These are phyloP conservation scores for Rhombomys opimus DNA, from an alignment of 2,113 vertebrate species.

Conservation along the genomic window DNA sequence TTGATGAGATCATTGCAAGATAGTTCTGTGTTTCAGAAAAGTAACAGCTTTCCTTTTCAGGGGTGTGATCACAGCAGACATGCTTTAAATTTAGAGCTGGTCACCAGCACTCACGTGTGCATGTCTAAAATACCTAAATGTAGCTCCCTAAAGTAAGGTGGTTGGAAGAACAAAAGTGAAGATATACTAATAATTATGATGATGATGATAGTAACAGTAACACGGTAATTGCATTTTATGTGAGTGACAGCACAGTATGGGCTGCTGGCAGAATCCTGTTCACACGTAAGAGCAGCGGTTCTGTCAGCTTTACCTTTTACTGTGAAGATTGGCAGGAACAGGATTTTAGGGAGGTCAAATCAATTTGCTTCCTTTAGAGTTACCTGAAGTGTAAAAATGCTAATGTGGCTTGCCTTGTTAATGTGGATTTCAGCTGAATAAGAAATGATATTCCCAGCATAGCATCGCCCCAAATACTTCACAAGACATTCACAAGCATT, in stretches of 20 bases:
- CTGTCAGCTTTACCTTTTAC: background rate
- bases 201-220: background rate
- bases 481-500: background rate
- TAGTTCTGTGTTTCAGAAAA: background rate
- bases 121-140: background rate
- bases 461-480: background rate
- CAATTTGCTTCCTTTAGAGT: background rate
- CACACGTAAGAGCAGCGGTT: background rate
- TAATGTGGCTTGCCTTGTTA: background rate
- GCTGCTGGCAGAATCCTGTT: background rate
- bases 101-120: background rate
- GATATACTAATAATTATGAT: background rate
- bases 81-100: background rate
- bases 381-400: background rate
- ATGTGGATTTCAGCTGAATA: conserved; percentile 7
- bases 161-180: background rate
- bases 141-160: background rate
- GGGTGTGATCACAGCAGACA: background rate
- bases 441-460: background rate
- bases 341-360: background rate
- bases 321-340: background rate
- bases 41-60: background rate
- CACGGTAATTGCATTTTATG: background rate
- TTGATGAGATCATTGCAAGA: conserved; percentile 20
- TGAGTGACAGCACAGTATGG: background rate